Evolutionary conservation across 2,888 invertebrate genomes (phyloP), one percentile per base, ranked within the genome.

Genomic region (Aphidoletes aphidimyza): DNA sequence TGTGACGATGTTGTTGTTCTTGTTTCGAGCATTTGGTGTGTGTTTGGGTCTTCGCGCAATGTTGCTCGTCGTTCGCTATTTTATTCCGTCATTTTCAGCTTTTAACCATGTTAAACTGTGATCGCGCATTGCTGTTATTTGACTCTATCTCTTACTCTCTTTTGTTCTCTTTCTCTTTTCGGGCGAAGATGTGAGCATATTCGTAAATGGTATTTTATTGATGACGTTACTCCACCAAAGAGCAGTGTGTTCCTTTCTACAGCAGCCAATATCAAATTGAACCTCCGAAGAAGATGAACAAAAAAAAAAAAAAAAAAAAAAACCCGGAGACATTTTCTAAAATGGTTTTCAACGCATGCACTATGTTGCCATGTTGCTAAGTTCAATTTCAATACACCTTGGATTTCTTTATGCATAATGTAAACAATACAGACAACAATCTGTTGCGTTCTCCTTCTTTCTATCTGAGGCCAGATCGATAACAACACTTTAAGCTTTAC

Each of bases 1-100:
- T 81, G 81, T 37, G 81, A 81, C 81, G 37, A 37, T 81, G 81
- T 81, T 81, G 39, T 81, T 81, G 81, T 81, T 81, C 81, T 81
- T 81, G 81, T 22, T 81, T 36, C 39, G 54, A 54, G 22, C n/a
- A 81, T 37, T 81, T 81, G 36, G 37, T 81, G 37, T 78, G 17
- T 81, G 37, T 37, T 37, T 81, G 37, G 37, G 22, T 3, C 5
- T 54, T 54, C 3, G 54, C 9, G n/a, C 54, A 19, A 42, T 14
- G 14, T n/a, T n/a, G n/a, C n/a, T n/a, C n/a, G n/a, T 54, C 69
- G 34, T 69, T 69, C 14, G 69, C 30, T 30, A 69, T 54, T 26
- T 30, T 30, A 69, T 69, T 69, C 69, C 69, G 17, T 69, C 69
- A 69, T 11, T 69, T 69, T 69, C 30, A 30, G 69, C 34, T 69